A percentile compares a stretch with the other conserved stretches of the same genome.
phyloP scores from a whole-genome alignment of 1,140 invertebrate genomes.

The Probaryconus sp. region DNA sequence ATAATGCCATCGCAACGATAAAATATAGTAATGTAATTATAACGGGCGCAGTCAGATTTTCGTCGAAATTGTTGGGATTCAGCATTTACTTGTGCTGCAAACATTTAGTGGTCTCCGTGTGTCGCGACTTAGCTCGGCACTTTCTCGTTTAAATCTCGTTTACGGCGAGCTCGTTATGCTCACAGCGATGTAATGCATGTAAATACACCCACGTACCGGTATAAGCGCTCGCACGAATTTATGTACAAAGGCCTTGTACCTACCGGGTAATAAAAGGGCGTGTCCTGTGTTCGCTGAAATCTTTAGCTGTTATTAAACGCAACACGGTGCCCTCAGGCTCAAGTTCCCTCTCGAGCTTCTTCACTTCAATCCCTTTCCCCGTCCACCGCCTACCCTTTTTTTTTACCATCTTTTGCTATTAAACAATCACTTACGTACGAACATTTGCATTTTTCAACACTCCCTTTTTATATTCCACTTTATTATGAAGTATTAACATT shows the following conservation, averaged over 20 bases:
- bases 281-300: slow-evolving; percentile 65
- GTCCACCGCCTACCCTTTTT: not conserved
- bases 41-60: slow-evolving; percentile 48
- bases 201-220: slow-evolving; percentile 60
- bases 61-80: slow-evolving; percentile 46
- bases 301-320: slow-evolving; percentile 73
- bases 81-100: slow-evolving; percentile 34
- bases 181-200: slow-evolving; percentile 63
- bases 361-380: no score
- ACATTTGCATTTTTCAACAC: slow-evolving; percentile 6
- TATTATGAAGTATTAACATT: no score
- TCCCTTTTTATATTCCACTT: no score
- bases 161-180: slow-evolving; percentile 57
- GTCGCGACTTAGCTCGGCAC: slow-evolving; percentile 60
- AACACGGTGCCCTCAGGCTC: slow-evolving; percentile 19
- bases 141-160: slow-evolving; percentile 67
- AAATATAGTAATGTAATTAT: slow-evolving; percentile 47
- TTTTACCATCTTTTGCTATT: slow-evolving; percentile 1
- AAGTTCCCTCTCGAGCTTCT: slow-evolving; percentile 15
- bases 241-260: slow-evolving; percentile 52
- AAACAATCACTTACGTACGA: slow-evolving; percentile 12
- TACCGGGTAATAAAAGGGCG: slow-evolving; percentile 65
- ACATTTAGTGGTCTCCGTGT: slow-evolving; percentile 53
- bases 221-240: slow-evolving; percentile 50
- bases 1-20: slow-evolving; percentile 31